Conservation (phyloP, 2,797 vertebrate genomes). For the Neosalanx taihuensis region DNA sequence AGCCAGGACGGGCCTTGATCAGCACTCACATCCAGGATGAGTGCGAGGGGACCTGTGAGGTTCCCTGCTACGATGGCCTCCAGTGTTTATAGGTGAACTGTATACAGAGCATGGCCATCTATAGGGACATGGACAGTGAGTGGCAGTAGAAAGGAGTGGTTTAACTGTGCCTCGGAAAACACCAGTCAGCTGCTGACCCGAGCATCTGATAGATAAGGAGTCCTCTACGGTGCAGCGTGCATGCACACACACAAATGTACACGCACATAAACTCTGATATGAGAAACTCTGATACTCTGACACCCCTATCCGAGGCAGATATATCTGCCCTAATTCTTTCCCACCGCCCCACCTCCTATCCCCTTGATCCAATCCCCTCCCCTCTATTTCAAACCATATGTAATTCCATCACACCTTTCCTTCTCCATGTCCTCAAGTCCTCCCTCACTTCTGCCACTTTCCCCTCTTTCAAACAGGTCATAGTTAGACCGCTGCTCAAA, state of each 20-base stretch:
- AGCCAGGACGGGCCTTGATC: background rate
- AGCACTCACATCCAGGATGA: slow-evolving; percentile 11
- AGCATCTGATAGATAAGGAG: slow-evolving; percentile 10
- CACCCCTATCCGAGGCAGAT: too few relatives aligned
- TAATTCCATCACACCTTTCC: too few relatives aligned
- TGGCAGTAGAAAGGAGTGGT: slow-evolving; percentile 7
- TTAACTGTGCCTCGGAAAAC: slow-evolving; percentile 1
- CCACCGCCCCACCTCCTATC: too few relatives aligned
- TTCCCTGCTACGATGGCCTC: background rate
- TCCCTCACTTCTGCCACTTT: too few relatives aligned
- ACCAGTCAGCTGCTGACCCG: background rate
- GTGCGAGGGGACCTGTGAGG: background rate
- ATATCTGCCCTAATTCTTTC: too few relatives aligned
- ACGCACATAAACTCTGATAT: slow-evolving; percentile 3
- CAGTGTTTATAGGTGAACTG: background rate
- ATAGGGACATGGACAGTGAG: slow-evolving; percentile 5
- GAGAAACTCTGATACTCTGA: background rate
- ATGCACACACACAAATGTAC: background rate
- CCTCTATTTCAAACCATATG: too few relatives aligned
- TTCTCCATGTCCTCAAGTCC: too few relatives aligned
- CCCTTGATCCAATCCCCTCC: too few relatives aligned
- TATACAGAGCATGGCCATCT: background rate
- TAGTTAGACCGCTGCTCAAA: too few relatives aligned
- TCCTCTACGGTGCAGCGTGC: slow-evolving; percentile 1
- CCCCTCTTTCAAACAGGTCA: too few relatives aligned